Percentiles rank a stretch among this genome's conserved stretches.
Evolutionary conservation across 2,113 vertebrate species (phyloP).

Genomic region (Cochlearius cochlearius): DNA sequence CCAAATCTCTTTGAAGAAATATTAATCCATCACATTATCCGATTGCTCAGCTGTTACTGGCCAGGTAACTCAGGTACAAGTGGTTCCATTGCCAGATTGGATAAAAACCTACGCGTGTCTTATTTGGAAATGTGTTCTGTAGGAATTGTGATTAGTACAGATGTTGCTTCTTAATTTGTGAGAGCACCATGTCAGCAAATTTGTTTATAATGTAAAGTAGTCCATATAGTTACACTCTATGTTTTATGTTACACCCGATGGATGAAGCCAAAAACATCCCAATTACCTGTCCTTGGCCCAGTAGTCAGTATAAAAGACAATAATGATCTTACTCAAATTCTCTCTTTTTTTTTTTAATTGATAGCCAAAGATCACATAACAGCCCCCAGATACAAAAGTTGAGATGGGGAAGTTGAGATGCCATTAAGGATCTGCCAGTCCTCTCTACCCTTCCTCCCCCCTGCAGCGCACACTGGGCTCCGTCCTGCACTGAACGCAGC

Average conservation of each 20-base stretch:
- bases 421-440: neutral
- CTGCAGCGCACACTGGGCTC: neutral
- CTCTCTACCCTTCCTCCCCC: neutral
- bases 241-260: neutral
- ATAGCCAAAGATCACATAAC: neutral
- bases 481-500: neutral
- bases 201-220: neutral
- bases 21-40: neutral
- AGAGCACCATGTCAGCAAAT: neutral
- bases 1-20: constrained; percentile 8
- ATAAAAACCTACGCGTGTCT: neutral
- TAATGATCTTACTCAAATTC: neutral
- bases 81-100: neutral
- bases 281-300: neutral
- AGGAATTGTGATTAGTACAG: neutral
- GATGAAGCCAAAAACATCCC: neutral
- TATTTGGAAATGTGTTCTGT: neutral
- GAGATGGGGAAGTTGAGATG: neutral
- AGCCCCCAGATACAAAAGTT: neutral
- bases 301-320: neutral
- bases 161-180: constrained; percentile 1
- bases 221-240: neutral
- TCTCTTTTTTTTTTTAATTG: neutral
- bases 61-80: neutral
- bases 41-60: neutral